These are phyloP conservation scores for Drosophila gaucha DNA, from an alignment of 2,888 invertebrate genomes.

Conservation along the genomic window DNA sequence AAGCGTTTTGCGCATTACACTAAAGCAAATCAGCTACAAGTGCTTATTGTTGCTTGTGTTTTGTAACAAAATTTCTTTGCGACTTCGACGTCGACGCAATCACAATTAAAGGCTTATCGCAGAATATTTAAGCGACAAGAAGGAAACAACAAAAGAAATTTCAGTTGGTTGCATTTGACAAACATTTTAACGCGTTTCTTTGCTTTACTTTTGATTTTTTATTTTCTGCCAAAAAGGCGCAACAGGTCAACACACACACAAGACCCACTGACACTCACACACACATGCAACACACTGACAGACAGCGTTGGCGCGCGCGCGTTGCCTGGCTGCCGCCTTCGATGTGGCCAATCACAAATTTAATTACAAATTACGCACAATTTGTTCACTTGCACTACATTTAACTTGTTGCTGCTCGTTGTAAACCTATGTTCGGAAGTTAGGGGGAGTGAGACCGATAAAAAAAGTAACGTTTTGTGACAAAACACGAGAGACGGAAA, in stretches of 20 bases:
- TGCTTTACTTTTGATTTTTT: constrained; percentile 6
- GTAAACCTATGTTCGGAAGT: too few species aligned
- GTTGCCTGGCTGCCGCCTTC: constrained; percentile 30
- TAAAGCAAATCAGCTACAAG: constrained; percentile 22
- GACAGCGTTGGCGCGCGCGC: constrained; percentile 59
- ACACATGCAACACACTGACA: constrained; percentile 22
- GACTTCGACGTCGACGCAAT: constrained; percentile 32
- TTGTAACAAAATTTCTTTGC: constrained; percentile 48
- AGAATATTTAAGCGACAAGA: constrained; percentile 35
- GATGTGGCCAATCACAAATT: constrained; percentile 22
- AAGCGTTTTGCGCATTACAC: constrained; percentile 46
- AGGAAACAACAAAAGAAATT: constrained; percentile 6
- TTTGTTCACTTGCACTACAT: constrained; percentile 30
- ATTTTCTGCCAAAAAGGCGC: constrained; percentile 49
- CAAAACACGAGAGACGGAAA: constrained; percentile 26
- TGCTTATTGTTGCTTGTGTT: constrained; percentile 31
- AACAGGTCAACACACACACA: constrained; percentile 56
- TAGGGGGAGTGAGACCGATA: constrained; percentile 14
- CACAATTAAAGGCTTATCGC: constrained; percentile 65
- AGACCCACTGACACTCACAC: background rate
- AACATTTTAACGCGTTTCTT: constrained; percentile 26
- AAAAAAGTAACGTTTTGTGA: constrained; percentile 41
- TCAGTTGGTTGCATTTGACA: constrained; percentile 12
- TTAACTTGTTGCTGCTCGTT: constrained; percentile 34
- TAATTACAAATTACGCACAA: constrained; percentile 27